phyloP scores from a whole-genome alignment of 1,140 invertebrate genomes.

The Leptopilina boulardi region DNA sequence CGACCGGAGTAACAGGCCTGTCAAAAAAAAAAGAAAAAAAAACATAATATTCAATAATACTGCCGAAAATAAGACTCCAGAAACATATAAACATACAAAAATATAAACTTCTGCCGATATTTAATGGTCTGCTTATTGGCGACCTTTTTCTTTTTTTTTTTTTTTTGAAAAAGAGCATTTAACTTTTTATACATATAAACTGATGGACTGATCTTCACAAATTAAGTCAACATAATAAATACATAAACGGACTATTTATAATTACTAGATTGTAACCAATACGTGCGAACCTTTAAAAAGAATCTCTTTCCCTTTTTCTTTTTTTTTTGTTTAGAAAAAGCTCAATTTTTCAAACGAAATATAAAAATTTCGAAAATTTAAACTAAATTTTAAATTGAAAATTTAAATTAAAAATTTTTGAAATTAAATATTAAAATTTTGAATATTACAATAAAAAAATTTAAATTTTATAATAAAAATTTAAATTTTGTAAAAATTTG shows the following conservation, averaged over 20 bases:
- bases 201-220: conserved; percentile 29
- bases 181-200: conserved; percentile 23
- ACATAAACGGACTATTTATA: conserved; percentile 8
- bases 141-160: neutral
- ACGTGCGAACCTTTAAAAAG: conserved; percentile 4
- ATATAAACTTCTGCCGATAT: conserved; percentile 35
- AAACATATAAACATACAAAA: conserved; percentile 56
- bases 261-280: conserved; percentile 16
- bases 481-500: no score
- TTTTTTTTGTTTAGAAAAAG: no score
- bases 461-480: no score
- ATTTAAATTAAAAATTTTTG: no score
- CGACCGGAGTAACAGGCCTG: conserved; percentile 12
- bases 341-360: no score
- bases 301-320: neutral
- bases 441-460: no score
- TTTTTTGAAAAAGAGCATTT: conserved; percentile 17
- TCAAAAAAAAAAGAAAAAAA: no score
- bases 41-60: conserved; percentile 44
- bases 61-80: conserved; percentile 66
- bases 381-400: no score
- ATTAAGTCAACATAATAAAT: conserved; percentile 14
- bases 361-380: no score
- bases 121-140: neutral
- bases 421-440: no score